Conservation (phyloP, 2,888 invertebrate species). For the Seladonia tumulorum region DNA sequence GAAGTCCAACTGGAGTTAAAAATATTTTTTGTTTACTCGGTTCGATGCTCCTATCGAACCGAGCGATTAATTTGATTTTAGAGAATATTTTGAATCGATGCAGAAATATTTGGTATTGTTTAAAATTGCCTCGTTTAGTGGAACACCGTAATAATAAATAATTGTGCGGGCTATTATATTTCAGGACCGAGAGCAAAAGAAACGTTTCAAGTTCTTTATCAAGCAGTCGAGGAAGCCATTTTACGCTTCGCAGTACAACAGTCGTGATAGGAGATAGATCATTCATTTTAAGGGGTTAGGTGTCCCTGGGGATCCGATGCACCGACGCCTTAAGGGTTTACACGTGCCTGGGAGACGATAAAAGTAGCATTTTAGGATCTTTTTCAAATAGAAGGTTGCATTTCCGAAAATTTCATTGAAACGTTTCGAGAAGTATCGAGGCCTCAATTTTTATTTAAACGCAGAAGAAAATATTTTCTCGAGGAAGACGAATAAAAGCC, state of each 20-base stretch:
- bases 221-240: background rate
- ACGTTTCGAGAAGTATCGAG: background rate
- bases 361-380: background rate
- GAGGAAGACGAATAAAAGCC: background rate
- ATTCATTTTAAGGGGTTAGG: slow-evolving; percentile 1
- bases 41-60: background rate
- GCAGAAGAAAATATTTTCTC: background rate
- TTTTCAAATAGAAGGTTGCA: background rate
- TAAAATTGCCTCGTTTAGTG: no score
- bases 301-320: background rate
- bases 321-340: slow-evolving; percentile 1
- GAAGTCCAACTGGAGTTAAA: no score
- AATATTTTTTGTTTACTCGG: no score
- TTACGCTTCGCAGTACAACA: slow-evolving; percentile 4
- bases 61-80: background rate
- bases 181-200: background rate
- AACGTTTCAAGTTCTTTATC: background rate
- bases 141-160: background rate
- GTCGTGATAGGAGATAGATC: slow-evolving; percentile 13
- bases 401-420: background rate
- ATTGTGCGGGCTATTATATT: background rate
- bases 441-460: background rate
- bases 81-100: background rate
- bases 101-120: background rate
- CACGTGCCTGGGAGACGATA: background rate